phyloP scores from a whole-genome alignment of 2,113 vertebrate species.

The Pseudopipra pipra region DNA sequence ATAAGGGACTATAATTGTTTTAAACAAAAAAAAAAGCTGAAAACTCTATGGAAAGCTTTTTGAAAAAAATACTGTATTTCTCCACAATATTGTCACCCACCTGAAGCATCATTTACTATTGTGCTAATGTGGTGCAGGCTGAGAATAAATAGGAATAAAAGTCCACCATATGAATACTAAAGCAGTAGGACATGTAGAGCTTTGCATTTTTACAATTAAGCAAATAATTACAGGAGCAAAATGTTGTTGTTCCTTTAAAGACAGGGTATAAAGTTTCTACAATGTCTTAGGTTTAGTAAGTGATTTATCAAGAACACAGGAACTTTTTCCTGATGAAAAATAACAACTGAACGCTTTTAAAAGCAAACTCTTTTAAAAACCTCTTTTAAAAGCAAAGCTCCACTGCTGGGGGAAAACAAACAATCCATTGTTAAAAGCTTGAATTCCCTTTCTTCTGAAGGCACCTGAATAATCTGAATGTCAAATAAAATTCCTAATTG shows the following conservation, averaged over 20 bases:
- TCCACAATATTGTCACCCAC: neutral
- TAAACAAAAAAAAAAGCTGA: neutral
- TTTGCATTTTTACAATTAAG: neutral
- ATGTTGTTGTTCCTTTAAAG: neutral
- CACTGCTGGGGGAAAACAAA: conserved; percentile 48
- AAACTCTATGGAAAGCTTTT: neutral
- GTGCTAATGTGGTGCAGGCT: neutral
- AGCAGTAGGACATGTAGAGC: neutral
- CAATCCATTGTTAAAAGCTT: conserved; percentile 24
- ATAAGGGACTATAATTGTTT: neutral
- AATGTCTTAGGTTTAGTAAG: neutral
- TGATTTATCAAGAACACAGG: neutral
- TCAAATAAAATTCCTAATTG: neutral
- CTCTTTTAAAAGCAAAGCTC: conserved; percentile 23
- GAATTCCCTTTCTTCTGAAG: conserved; percentile 32
- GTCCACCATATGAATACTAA: neutral
- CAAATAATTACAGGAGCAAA: neutral
- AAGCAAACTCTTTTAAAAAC: conserved; percentile 34
- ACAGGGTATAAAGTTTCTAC: neutral
- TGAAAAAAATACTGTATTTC: neutral
- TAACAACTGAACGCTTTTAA: neutral
- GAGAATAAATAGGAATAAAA: neutral
- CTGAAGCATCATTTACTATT: neutral
- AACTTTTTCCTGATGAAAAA: neutral
- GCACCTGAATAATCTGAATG: neutral